Evolutionary conservation across 1,140 invertebrate genomes (phyloP).

Genomic region (Eciton burchellii): DNA sequence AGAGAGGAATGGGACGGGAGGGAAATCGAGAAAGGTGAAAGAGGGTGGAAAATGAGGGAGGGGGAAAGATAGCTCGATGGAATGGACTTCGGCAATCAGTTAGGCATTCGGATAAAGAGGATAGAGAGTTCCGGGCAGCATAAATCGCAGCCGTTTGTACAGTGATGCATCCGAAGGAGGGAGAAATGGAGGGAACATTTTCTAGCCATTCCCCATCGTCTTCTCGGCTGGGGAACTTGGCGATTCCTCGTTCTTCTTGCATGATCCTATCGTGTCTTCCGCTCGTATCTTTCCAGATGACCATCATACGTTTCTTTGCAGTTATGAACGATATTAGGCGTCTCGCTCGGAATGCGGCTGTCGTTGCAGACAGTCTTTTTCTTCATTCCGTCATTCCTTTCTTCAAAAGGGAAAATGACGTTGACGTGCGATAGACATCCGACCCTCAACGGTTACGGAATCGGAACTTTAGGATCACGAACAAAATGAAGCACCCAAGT

Average conservation of each 20-base stretch:
- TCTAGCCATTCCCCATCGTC: slow-evolving; percentile 44
- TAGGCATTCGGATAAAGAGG: slow-evolving; percentile 72
- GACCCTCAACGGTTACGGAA: neutral
- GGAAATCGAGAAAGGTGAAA: neutral
- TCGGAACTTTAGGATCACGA: neutral
- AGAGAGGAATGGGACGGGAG: slow-evolving; percentile 4
- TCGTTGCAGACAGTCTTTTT: slow-evolving; percentile 60
- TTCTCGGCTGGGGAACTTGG: neutral
- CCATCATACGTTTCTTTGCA: slow-evolving; percentile 52
- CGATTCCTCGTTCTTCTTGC: slow-evolving; percentile 15
- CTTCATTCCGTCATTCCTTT: slow-evolving; percentile 18
- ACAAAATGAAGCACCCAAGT: neutral
- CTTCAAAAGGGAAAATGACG: neutral
- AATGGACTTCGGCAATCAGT: slow-evolving; percentile 76
- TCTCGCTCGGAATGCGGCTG: slow-evolving; percentile 76
- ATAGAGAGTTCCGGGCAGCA: slow-evolving; percentile 64
- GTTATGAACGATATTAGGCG: slow-evolving; percentile 42
- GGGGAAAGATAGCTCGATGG: slow-evolving; percentile 49
- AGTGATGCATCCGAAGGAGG: slow-evolving; percentile 66
- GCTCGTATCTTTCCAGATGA: slow-evolving; percentile 49
- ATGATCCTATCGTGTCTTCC: slow-evolving; percentile 44
- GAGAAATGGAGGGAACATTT: slow-evolving; percentile 1
- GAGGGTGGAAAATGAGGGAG: slow-evolving; percentile 1
- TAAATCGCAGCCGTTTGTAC: slow-evolving; percentile 75
- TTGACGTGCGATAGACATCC: neutral